Base-by-base conservation (phyloP, 1,140 invertebrate species). In the Lordiphosa stackelbergi region DNA sequence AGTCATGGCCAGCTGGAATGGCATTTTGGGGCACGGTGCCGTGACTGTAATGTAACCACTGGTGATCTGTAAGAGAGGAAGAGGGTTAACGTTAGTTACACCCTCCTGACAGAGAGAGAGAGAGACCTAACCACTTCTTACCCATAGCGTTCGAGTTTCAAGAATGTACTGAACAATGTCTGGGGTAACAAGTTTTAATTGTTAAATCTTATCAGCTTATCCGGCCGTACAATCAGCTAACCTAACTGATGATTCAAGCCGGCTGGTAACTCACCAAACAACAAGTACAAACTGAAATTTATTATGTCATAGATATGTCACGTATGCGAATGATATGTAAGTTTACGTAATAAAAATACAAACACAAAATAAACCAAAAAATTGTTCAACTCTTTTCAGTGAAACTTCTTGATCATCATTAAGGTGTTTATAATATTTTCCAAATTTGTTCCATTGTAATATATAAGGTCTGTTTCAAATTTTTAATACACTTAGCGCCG, bases 1-100 rank as follows among this genome's bases (percentile, higher is more conserved):
- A 70, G 69, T 96, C 94, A 4, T 89, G 88, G 5, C 94, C 95
- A 7, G 92, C 94, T 1, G 85, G 70, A 5, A 95, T 89, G 4
- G 93, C 93, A 28, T 88, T 88, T 31, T 66, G 51, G 34, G 88
- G 87, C 28, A 87, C 40, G 28, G 49, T 45, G 10, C 78, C 84
- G 52, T 74, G 12, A 16, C 75, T 81, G 55, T 45, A 85, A 46
- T 69, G 64, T 13, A 71, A 46, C 85, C 85, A 86, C 46, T 34
- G 63, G 49, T 83, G 54, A 47, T 64, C 83, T 81, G 42, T 9
- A 53, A 46, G n/a, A 28, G 34, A 2, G 59, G 43, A 10, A 13
- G 42, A 24, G 10, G 37, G 1, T 9, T 36, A 40, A 31, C 3
- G 36, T 19, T 40, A 13, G 11, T n/a, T 10, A 5, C 19, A 10